These are phyloP conservation scores for Hyalella azteca DNA, from an alignment of 2,888 invertebrate species.

Conservation along the genomic window DNA sequence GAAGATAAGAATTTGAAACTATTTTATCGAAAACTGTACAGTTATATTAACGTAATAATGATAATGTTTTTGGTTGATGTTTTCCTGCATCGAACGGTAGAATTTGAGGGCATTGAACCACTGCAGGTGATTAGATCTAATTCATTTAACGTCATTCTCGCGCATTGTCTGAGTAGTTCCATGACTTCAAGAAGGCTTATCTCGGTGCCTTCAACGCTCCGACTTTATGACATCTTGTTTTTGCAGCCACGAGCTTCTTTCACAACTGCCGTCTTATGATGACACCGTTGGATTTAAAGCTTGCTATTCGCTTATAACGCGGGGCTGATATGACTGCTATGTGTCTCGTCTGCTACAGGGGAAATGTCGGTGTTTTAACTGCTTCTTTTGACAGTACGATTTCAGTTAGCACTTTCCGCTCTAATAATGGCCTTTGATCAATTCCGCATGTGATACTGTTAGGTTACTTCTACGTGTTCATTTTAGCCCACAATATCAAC, in stretches of 20 bases:
- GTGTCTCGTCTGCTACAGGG: not conserved
- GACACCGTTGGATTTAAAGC: not conserved
- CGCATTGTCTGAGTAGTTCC: not conserved
- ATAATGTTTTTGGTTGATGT: too few relatives aligned
- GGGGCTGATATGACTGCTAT: not conserved
- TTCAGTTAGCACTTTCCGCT: not conserved
- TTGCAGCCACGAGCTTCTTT: not conserved
- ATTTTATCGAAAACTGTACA: too few relatives aligned
- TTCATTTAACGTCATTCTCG: not conserved
- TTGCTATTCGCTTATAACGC: slow-evolving; percentile 4
- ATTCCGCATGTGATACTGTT: not conserved
- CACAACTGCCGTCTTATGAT: not conserved
- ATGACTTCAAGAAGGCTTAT: slow-evolving; percentile 13
- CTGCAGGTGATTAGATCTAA: not conserved
- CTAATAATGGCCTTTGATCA: not conserved
- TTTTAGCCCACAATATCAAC: too few relatives aligned
- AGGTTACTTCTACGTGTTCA: too few relatives aligned
- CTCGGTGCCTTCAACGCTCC: slow-evolving; percentile 15
- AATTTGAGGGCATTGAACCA: not conserved
- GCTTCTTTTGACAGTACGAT: not conserved
- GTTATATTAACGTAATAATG: too few relatives aligned
- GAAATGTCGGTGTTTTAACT: not conserved
- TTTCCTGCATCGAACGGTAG: not conserved
- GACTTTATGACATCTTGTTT: slow-evolving; percentile 17
- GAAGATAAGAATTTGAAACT: too few relatives aligned